A percentile compares a stretch with the other conserved stretches of the same genome.
Evolutionary conservation across 2,113 vertebrate genomes (phyloP).

Genomic region (Cyanoliseus patagonus): DNA sequence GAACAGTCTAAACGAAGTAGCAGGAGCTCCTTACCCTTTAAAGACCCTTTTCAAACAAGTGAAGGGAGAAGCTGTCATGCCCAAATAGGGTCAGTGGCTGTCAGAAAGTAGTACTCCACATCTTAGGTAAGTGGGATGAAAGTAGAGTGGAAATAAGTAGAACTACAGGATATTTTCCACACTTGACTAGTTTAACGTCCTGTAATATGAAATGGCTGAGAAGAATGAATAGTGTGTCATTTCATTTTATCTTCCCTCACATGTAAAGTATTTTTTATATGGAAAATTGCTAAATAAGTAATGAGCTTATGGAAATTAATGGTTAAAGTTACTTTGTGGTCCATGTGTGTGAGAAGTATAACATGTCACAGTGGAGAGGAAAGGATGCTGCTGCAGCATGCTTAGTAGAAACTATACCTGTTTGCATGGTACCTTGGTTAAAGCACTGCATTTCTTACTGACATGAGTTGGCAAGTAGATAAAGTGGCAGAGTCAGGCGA

Average conservation of each 20-base stretch:
- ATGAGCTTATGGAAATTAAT: not conserved
- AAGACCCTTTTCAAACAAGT: not conserved
- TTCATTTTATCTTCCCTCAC: not conserved
- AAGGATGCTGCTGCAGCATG: not conserved
- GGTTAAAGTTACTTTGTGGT: not conserved
- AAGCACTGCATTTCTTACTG: not conserved
- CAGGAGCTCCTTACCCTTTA: not conserved
- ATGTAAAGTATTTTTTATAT: not conserved
- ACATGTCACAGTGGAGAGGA: not conserved
- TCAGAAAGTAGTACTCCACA: not conserved
- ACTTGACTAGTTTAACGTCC: not conserved
- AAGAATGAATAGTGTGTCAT: not conserved
- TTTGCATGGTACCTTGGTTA: fast-evolving
- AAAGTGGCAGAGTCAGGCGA: not conserved
- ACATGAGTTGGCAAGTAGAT: fast-evolving
- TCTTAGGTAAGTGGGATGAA: not conserved
- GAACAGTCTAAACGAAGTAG: not conserved
- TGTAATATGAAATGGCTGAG: not conserved
- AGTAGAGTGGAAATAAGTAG: not conserved
- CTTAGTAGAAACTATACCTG: not conserved
- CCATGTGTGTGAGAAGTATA: not conserved
- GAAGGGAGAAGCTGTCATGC: not conserved
- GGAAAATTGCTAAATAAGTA: not conserved
- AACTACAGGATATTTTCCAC: not conserved
- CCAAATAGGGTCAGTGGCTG: not conserved